These are phyloP conservation scores for Dilophus febrilis DNA, from an alignment of 2,888 invertebrate species.

Conservation along the genomic window DNA sequence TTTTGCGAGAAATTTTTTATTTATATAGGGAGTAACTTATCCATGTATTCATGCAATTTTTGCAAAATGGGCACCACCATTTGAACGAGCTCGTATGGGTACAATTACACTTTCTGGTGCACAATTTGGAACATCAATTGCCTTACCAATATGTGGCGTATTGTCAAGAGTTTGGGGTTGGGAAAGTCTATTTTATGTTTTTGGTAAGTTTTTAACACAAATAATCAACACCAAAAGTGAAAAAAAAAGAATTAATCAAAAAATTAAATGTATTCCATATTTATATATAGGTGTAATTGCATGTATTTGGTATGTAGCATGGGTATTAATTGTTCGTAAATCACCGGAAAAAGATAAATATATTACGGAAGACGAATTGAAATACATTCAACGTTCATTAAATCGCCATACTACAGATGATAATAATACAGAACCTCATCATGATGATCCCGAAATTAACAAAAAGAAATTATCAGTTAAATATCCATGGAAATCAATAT, in stretches of 20 bases:
- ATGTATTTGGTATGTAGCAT: slow-evolving; percentile 50
- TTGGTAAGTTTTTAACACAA: slow-evolving; percentile 34
- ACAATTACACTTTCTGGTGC: slow-evolving; percentile 74
- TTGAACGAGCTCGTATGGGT: slow-evolving; percentile 60
- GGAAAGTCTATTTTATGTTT: slow-evolving; percentile 69
- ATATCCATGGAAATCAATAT: slow-evolving; percentile 57
- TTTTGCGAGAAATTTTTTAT: too few species aligned
- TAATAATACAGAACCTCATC: slow-evolving; percentile 16
- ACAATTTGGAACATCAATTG: slow-evolving; percentile 68
- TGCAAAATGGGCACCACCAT: slow-evolving; percentile 66
- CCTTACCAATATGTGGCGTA: slow-evolving; percentile 61
- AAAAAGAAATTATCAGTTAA: slow-evolving; percentile 34
- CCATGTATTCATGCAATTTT: slow-evolving; percentile 60
- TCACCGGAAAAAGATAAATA: slow-evolving; percentile 51
- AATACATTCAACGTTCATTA: slow-evolving; percentile 46
- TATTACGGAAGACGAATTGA: slow-evolving; percentile 53
- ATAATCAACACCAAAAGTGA: slow-evolving; percentile 27
- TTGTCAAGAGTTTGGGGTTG: slow-evolving; percentile 59
- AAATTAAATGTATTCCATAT: too few species aligned
- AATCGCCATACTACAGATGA: slow-evolving; percentile 31
- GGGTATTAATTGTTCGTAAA: slow-evolving; percentile 42
- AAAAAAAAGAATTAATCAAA: too few species aligned
- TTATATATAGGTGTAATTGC: slow-evolving; percentile 31
- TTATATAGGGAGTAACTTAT: slow-evolving; percentile 24
- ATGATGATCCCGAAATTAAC: too few species aligned